These are phyloP conservation scores for Eudorcas thomsonii DNA, from an alignment of 2,113 vertebrate species.

Conservation along the genomic window DNA sequence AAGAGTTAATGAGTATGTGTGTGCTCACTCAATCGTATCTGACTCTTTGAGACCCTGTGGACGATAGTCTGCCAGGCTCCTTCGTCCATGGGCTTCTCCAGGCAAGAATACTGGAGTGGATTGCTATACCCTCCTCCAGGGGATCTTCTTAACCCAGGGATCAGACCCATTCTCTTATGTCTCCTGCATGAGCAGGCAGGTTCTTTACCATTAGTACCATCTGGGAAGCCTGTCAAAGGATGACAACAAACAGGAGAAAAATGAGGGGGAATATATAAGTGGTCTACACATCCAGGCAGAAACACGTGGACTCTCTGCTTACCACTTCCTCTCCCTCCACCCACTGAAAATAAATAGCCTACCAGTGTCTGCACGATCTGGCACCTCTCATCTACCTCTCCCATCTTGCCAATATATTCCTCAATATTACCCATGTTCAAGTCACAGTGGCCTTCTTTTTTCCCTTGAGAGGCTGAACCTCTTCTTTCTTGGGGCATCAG, in stretches of 20 bases:
- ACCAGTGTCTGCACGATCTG: neutral
- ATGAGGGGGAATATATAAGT: neutral
- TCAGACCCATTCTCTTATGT: neutral
- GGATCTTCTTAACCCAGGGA: neutral
- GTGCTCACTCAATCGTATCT: neutral
- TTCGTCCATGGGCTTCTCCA: neutral
- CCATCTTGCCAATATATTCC: neutral
- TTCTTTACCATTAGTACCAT: neutral
- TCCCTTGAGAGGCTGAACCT: neutral
- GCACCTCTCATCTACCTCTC: neutral
- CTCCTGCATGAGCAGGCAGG: neutral
- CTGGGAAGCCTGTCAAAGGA: neutral
- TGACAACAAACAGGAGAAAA: neutral
- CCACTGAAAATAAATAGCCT: neutral
- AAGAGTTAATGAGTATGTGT: neutral
- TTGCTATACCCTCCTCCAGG: neutral
- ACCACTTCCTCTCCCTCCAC: neutral
- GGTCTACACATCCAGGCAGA: neutral
- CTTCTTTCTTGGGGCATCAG: neutral
- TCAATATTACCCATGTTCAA: neutral
- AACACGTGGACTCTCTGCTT: neutral
- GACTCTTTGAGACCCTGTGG: neutral
- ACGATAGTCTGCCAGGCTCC: neutral
- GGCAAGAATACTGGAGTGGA: neutral
- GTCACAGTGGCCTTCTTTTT: neutral